phyloP scores from a whole-genome alignment of 1,140 invertebrate species.

The Brevipalpus yothersi region DNA sequence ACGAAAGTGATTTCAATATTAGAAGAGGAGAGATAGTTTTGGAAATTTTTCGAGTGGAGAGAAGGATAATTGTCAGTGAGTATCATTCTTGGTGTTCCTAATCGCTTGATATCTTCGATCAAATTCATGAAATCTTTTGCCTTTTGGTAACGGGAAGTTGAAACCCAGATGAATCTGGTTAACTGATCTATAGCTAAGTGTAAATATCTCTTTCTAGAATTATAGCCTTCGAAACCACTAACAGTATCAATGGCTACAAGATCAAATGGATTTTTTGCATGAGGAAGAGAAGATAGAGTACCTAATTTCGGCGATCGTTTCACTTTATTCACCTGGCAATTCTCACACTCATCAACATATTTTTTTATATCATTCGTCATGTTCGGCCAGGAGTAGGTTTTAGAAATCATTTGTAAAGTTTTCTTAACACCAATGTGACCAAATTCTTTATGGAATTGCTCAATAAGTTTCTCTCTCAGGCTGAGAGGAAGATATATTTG shows the following conservation, averaged over 20 bases:
- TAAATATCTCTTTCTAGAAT: background rate
- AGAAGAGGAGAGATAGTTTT: background rate
- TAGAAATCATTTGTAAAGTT: background rate
- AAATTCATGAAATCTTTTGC: background rate
- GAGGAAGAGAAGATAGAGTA: background rate
- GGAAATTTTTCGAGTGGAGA: background rate
- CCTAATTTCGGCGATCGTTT: background rate
- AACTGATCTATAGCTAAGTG: background rate
- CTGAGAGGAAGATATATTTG: background rate
- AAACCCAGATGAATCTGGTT: background rate
- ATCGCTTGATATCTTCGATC: background rate
- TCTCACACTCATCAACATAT: background rate
- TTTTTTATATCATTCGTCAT: background rate
- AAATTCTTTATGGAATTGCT: background rate
- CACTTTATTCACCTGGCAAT: background rate
- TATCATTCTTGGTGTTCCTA: background rate
- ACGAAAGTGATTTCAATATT: constrained; percentile 9
- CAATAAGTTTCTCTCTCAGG: background rate
- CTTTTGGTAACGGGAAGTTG: background rate
- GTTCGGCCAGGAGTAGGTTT: background rate
- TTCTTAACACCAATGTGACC: background rate
- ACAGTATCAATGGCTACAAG: background rate
- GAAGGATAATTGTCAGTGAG: background rate
- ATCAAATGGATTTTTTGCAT: background rate
- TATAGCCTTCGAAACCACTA: background rate